phyloP scores from a whole-genome alignment of 2,888 invertebrate species.

The Drosophila imparisetae region DNA sequence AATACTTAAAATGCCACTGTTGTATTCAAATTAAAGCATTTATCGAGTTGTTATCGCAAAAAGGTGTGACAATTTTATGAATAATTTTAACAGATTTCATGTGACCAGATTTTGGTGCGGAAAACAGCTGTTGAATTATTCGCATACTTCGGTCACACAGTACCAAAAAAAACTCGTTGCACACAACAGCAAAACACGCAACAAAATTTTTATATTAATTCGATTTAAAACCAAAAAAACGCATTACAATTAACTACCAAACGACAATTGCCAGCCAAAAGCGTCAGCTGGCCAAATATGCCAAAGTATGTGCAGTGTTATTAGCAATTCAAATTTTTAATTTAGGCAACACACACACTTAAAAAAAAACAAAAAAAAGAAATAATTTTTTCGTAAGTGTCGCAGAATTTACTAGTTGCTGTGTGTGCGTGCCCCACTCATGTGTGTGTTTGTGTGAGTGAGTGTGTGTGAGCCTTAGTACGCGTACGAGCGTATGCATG shows the following conservation, averaged over 20 bases:
- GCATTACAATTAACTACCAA: slow-evolving; percentile 26
- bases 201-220: slow-evolving; percentile 58
- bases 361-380: slow-evolving; percentile 21
- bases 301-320: slow-evolving; percentile 47
- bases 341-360: slow-evolving; percentile 21
- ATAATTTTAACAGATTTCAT: slow-evolving; percentile 14
- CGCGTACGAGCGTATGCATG: slow-evolving; percentile 7
- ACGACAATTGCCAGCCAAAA: slow-evolving; percentile 42
- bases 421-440: slow-evolving; percentile 69
- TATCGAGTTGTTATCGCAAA: slow-evolving; percentile 13
- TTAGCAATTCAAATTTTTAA: slow-evolving; percentile 57
- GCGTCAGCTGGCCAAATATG: slow-evolving; percentile 37
- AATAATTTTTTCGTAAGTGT: slow-evolving; percentile 72
- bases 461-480: slow-evolving; percentile 8
- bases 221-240: slow-evolving; percentile 50
- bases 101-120: slow-evolving; percentile 31
- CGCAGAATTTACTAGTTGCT: slow-evolving; percentile 79
- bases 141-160: slow-evolving; percentile 43
- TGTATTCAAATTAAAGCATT: neutral
- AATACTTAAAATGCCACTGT: slow-evolving; percentile 13
- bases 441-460: slow-evolving; percentile 34
- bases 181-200: slow-evolving; percentile 65
- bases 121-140: slow-evolving; percentile 50
- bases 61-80: slow-evolving; percentile 31
- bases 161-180: slow-evolving; percentile 59